Base-by-base conservation (phyloP, 2,113 vertebrate genomes). In the Carassius auratus region DNA sequence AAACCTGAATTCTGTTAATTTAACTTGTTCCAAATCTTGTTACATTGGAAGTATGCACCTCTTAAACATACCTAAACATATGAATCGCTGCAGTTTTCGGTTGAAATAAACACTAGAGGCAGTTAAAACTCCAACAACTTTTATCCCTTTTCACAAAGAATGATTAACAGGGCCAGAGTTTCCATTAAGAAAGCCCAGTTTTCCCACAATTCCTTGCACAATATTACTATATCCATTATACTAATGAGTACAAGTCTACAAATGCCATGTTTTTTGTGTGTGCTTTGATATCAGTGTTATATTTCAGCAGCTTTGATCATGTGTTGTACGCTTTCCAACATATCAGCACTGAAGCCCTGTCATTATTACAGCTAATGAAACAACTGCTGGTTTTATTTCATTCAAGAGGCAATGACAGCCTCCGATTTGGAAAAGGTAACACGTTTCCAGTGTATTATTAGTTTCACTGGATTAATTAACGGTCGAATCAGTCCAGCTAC, bases 271-370 rank as follows among this genome's bases (percentile, higher is more conserved):
- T 61, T 59, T 57, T 9, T 61, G 9, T 61, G 38, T 59, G 57
- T 10, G 57, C 57, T 61, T 61, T 61, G 57, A 61, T 61, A n/a
- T 61, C 57, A 9, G 57, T 61, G 57, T n/a, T 61, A 9, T 61
- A 61, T 61, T 61, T 61, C 57, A 61, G 21, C 57, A 61, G 57
- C 57, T 61, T 61, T 61, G 57, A 61, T 61, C 57, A 61, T n/a
- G 2, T 1, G 19, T 61, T 61, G 3, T n/a, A n/a, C 8, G 57
- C 57, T 61, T 61, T 59, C 21, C 8, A n/a, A 3, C 2, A 61
- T n/a, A 6, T n/a, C 57, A n/a, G 57, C 8, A 1, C 21, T 61
- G 57, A 61, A 61, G 8, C 19, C 21, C 21, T 61, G n/a, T n/a
- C 57, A 61, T 61, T 61, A n/a, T 9, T 61, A n/a, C 57, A 61